Evolutionary conservation across 2,888 invertebrate species (phyloP), one percentile per base, ranked within the genome.

Genomic region (Agrotis puta): DNA sequence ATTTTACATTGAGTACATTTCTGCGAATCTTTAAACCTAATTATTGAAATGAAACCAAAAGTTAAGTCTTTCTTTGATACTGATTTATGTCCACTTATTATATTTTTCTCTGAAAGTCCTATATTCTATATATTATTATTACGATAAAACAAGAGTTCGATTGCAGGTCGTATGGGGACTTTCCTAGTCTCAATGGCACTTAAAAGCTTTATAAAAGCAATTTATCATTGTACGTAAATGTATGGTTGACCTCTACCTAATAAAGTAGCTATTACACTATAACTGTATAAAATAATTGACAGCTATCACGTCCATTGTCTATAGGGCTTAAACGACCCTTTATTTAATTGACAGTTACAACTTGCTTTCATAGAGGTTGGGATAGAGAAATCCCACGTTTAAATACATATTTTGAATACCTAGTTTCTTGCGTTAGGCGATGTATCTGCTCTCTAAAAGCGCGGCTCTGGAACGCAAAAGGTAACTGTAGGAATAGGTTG

Each of bases 241-340:
- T 24, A 22, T 13, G 22, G 27, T 75, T 48, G 22, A 63, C 24
- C 51, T 67, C 47, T 51, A 18, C 16, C 4, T 43, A 43, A 54
- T 69, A 59, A 62, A 70, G 20, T 14, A 51, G 48, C 27, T 24
- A 24, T 54, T 33, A 59, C 18, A 54, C 48, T 27, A 58, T 45
- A 72, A 33, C 24, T 39, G 9, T 51, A 43, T 63, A 79, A 54
- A 54, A 77, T 81, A 81, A 78, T 81, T 81, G 78, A 77, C 78
- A 77, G 70, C 3, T 62, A 20, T 77, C 64, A 70, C 5, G 50
- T 13, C 62, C 43, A 66, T 77, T 77, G 78, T 77, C 62, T 77
- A 39, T 48, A 16, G 9, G 13, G 7, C 18, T 43, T 56, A 68
- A 62, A 53, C n/a, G 39, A 45, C 50, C 14, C 47, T 54, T 62